Base-by-base conservation (phyloP, 2,113 vertebrate genomes). In the Apteryx owenii region DNA sequence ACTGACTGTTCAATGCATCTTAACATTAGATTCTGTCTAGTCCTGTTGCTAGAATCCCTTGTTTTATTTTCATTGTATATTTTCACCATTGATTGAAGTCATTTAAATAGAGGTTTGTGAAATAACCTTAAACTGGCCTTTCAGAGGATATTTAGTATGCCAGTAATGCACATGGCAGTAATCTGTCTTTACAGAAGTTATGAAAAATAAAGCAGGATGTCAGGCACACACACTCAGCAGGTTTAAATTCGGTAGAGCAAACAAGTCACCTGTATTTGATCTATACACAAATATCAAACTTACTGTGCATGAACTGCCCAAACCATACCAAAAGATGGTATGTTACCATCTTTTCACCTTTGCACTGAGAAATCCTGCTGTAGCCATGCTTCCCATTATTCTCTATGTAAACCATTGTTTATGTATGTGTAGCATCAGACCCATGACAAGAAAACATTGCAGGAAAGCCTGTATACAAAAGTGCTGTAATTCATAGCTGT, bases 191-290 rank as follows among this genome's bases (percentile, higher is more conserved):
- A 42, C 21, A 69, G 10, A 6, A 13, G 13, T 38, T 70, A 83
- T 26, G 7, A 66, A 78, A 78, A 85, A 85, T 61, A 89, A 48
- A 81, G 20, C 33, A 81, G 12, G n/a, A 84, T 72, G 21, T 65
- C 19, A 23, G 26, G 15, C n/a, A 51, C 5, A 31, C 4, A 4
- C 8, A 19, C 2, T 33, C 12, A 20, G 75, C 1, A 2, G 8
- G 3, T 66, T 93, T 75, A 65, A 70, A 75, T 66, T 79, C 70
- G 14, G 13, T 50, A 15, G 4, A 70, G 7, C 44, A 85, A 62
- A 8, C 48, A 15, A 66, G 9, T 48, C 25, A 21, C 14, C 36
- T 8, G 33, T 33, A 71, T 76, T 33, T 3, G 1, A 46, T 50
- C n/a, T 79, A 14, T 53, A 72, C 12, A 28, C 5, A 68, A 76